Base-by-base conservation (phyloP, 2,797 vertebrate species). In the Oreonectes daqikongensis region DNA sequence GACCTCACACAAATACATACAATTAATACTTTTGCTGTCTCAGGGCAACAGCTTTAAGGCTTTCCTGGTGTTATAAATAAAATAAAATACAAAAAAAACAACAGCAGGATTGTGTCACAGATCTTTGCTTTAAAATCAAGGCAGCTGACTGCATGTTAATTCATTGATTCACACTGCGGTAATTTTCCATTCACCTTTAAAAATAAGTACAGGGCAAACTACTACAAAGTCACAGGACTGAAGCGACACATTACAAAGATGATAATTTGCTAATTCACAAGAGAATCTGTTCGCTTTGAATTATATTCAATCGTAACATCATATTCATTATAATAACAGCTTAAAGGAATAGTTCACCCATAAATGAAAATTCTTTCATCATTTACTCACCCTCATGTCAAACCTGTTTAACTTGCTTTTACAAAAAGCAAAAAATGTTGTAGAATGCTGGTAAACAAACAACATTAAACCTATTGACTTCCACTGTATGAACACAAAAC, bases 151-250 rank as follows among this genome's bases (percentile, higher is more conserved):
- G 42, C 22, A 77, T 77, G 57, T 61, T 30, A 48, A 63, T 61
- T 69, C 53, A 77, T 77, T 17, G 66, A 69, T 77, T 52, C 44
- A 77, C 55, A 69, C 57, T 69, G 75, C 66, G 55, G 75, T 69
- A 63, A 42, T 30, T 61, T 53, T 57, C 40, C 66, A 38, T 69
- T 76, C 74, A 60, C 65, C 74, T 76, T 30, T 5, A 59, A 59
- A 57, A 55, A 18, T 57, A n/a, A 44, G 4, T 5, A 28, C 61
- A 53, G 61, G 26, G 35, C 50, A 63, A 17, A 44, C 50, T 22
- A 32, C 72, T 67, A 66, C 12, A 75, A 75, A 75, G 63, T 75
- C 64, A 75, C 26, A 68, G 14, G 66, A 32, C n/a, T n/a, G 26
- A 67, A 65, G 35, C 12, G 0, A 67, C n/a, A 68, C 64, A 26